Conservation (phyloP, 2,113 vertebrate species). For the Numida meleagris region DNA sequence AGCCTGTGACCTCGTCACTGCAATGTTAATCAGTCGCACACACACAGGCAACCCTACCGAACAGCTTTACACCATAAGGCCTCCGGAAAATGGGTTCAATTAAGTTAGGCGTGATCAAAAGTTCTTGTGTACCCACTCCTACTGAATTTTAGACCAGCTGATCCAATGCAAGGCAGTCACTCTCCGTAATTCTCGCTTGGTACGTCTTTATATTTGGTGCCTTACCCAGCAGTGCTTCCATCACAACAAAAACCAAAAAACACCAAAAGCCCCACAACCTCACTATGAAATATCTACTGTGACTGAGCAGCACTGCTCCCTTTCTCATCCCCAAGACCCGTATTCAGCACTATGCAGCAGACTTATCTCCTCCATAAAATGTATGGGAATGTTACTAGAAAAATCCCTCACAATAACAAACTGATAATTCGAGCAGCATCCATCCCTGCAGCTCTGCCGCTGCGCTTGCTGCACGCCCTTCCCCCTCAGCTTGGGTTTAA, state of each 20-base stretch:
- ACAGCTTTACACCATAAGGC: rapidly evolving
- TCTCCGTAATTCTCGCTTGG: background rate
- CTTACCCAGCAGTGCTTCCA: background rate
- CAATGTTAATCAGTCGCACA: rapidly evolving
- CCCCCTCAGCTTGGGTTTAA: background rate
- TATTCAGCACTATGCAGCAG: background rate
- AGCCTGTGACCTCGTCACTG: background rate
- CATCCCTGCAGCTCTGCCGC: background rate
- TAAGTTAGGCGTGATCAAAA: background rate
- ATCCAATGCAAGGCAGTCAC: background rate
- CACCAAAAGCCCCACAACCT: background rate
- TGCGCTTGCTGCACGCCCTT: background rate
- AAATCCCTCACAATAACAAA: background rate
- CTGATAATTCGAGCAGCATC: background rate
- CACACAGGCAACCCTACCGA: rapidly evolving
- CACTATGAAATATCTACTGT: background rate
- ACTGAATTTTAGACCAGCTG: background rate
- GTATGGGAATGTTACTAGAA: background rate
- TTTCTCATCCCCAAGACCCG: background rate
- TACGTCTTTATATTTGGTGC: background rate
- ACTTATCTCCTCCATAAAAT: background rate
- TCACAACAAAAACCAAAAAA: background rate
- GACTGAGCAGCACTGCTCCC: background rate
- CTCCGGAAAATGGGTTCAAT: background rate
- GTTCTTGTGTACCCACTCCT: background rate